phyloP scores from a whole-genome alignment of 2,113 vertebrate genomes.

The Brienomyrus brachyistius region DNA sequence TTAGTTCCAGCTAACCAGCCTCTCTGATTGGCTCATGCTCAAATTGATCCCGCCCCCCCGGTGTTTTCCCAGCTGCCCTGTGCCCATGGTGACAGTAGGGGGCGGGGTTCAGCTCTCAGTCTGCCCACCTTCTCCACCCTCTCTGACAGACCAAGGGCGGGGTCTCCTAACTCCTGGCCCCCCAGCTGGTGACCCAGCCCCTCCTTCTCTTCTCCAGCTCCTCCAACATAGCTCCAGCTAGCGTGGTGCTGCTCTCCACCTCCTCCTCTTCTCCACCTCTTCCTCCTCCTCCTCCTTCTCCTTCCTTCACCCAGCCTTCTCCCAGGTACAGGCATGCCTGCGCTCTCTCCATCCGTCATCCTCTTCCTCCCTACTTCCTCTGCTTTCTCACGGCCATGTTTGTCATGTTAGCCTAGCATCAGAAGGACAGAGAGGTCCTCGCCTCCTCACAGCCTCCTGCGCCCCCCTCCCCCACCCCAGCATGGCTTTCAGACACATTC shows the following conservation, averaged over 20 bases:
- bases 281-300: constrained; percentile 50
- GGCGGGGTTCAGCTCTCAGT: neutral
- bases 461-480: neutral
- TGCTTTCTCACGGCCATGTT: neutral
- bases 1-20: neutral
- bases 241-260: constrained; percentile 62
- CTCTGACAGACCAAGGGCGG: neutral
- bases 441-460: neutral
- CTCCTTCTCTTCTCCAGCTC: constrained; percentile 47
- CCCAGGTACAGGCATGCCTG: constrained; percentile 56
- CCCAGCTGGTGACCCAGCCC: constrained; percentile 19
- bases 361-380: constrained; percentile 10
- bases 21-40: neutral
- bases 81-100: neutral
- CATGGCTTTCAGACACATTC: neutral
- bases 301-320: constrained; percentile 57
- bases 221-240: constrained; percentile 59
- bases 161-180: constrained; percentile 16
- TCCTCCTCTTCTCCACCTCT: constrained; percentile 44
- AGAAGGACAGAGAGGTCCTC: constrained; percentile 22
- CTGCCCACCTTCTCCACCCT: neutral
- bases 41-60: constrained; percentile 29
- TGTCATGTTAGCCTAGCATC: neutral
- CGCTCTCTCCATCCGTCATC: neutral
- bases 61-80: constrained; percentile 24